Evolutionary conservation across 2,113 vertebrate species (phyloP).

Genomic region (Ahaetulla prasina): DNA sequence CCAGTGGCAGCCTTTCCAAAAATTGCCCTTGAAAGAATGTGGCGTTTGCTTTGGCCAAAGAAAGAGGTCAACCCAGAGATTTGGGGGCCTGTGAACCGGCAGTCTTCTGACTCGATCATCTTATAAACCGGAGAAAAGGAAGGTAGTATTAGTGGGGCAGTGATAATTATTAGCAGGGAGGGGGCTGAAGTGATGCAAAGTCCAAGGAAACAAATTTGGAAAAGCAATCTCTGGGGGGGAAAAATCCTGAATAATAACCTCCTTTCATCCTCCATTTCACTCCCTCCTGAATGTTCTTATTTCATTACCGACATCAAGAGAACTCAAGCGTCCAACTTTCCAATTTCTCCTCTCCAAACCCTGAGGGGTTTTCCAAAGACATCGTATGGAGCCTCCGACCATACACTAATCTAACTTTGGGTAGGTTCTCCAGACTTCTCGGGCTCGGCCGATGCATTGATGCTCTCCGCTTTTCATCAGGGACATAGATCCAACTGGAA

Average conservation of each 20-base stretch:
- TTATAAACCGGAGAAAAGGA: not conserved
- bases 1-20: not conserved
- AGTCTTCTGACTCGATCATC: not conserved
- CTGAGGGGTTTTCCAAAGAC: not conserved
- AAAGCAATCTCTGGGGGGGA: not conserved
- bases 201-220: not conserved
- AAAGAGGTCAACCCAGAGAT: not conserved
- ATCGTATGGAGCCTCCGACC: not conserved
- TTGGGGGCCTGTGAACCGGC: not conserved
- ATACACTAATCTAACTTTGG: not conserved
- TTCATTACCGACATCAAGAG: not conserved
- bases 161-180: not conserved
- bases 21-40: not conserved
- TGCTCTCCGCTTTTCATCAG: not conserved
- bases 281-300: too few species aligned
- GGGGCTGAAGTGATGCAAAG: not conserved
- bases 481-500: slow-evolving; percentile 6
- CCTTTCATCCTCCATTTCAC: not conserved
- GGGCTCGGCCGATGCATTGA: not conserved
- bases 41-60: slow-evolving; percentile 10
- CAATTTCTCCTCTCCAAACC: slow-evolving; percentile 1
- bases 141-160: not conserved
- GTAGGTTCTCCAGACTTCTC: not conserved
- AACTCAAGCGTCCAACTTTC: not conserved
- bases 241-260: not conserved